Conservation (phyloP, 2,797 vertebrate species). For the Vultur gryphus region DNA sequence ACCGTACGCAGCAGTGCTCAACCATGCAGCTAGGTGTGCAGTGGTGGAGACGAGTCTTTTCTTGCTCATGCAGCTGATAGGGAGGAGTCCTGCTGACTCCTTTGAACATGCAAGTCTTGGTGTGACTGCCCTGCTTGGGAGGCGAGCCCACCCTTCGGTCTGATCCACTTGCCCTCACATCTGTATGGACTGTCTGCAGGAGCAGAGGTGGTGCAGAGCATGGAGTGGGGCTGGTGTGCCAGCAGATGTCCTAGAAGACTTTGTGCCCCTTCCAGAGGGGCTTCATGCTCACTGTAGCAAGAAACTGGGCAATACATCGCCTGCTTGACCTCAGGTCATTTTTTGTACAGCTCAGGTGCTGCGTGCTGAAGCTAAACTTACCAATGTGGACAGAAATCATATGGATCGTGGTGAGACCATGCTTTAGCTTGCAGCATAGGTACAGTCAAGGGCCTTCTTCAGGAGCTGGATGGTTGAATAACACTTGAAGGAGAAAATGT, state of each 20-base stretch:
- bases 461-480: not conserved
- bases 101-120: not conserved
- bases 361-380: not conserved
- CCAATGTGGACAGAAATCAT: not conserved
- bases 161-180: not conserved
- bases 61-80: not conserved
- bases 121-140: not conserved
- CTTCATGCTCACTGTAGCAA: not conserved
- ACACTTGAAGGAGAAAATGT: not conserved
- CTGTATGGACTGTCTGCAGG: not conserved
- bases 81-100: not conserved
- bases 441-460: not conserved
- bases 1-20: rapidly evolving
- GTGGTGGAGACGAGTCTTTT: not conserved
- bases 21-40: not conserved
- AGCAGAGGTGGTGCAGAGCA: not conserved
- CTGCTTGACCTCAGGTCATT: not conserved
- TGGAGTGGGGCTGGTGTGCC: not conserved
- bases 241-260: not conserved
- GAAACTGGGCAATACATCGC: not conserved
- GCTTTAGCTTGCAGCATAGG: not conserved
- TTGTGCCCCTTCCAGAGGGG: not conserved
- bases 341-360: not conserved
- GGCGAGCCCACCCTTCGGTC: rapidly evolving
- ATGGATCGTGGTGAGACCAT: not conserved